phyloP scores from a whole-genome alignment of 2,797 vertebrate species.

The Syngnathus acus region DNA sequence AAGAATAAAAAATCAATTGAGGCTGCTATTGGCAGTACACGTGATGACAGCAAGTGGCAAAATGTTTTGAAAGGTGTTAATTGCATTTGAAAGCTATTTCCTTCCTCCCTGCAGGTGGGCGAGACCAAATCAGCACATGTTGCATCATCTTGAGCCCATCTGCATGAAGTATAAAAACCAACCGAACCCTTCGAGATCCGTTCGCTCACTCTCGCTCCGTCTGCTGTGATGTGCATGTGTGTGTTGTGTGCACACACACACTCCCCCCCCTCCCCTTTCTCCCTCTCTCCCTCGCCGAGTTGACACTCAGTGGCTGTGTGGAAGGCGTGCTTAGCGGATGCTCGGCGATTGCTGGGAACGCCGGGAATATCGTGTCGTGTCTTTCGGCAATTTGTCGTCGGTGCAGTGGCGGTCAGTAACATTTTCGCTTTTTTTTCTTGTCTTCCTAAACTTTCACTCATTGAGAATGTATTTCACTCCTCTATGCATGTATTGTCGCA shows the following conservation, averaged over 20 bases:
- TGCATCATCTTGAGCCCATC: neutral
- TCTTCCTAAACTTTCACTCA: neutral
- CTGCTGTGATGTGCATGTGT: neutral
- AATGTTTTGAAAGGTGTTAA: no score
- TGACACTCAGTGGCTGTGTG: neutral
- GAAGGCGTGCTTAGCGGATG: constrained; percentile 1
- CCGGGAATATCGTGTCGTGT: neutral
- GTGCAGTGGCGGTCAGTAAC: neutral
- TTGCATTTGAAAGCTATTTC: no score
- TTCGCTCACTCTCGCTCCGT: neutral
- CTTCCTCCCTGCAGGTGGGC: no score
- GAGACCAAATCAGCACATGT: neutral
- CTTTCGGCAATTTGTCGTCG: neutral
- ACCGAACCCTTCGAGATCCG: neutral
- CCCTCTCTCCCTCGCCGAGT: neutral
- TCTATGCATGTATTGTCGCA: neutral
- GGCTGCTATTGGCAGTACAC: no score
- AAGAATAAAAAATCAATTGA: no score
- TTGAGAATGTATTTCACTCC: no score
- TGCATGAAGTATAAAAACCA: neutral
- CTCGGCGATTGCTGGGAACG: neutral
- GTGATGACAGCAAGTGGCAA: no score
- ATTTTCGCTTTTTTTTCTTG: neutral
- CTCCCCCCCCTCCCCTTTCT: no score
- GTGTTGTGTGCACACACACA: neutral